These are phyloP conservation scores for Gymnoscopelus microlampas DNA, from an alignment of 2,797 vertebrate genomes.

Conservation along the genomic window DNA sequence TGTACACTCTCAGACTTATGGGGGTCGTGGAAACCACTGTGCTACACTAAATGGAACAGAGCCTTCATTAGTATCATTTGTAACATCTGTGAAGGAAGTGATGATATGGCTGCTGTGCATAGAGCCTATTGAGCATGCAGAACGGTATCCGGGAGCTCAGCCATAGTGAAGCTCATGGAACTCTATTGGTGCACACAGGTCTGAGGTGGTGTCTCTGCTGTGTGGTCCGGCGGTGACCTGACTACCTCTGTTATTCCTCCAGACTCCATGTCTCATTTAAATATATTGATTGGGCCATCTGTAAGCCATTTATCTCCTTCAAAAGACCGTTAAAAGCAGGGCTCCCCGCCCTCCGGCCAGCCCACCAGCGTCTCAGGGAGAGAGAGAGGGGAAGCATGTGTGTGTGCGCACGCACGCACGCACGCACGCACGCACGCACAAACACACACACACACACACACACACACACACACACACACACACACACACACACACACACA, in stretches of 20 bases:
- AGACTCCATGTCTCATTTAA: slow-evolving; percentile 82
- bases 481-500: neutral
- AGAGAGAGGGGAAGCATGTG: neutral
- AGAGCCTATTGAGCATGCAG: too few species aligned
- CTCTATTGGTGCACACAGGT: slow-evolving; percentile 17
- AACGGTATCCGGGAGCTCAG: neutral
- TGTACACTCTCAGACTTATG: too few species aligned
- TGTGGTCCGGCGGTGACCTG: slow-evolving; percentile 48
- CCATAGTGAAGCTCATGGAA: slow-evolving; percentile 1
- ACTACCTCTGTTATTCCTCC: slow-evolving; percentile 10
- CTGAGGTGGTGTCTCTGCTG: slow-evolving; percentile 39
- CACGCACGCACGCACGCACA: neutral
- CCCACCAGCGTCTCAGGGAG: slow-evolving; percentile 73
- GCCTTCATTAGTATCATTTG: too few species aligned
- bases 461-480: slow-evolving; percentile 37
- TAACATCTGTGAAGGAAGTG: too few species aligned
- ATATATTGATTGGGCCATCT: slow-evolving; percentile 88
- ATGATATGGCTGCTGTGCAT: too few species aligned
- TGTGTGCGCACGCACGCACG: neutral
- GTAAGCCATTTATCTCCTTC: slow-evolving; percentile 87
- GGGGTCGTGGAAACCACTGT: too few species aligned
- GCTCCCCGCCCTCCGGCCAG: slow-evolving; percentile 71
- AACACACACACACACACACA: slow-evolving; percentile 35
- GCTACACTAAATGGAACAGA: too few species aligned
- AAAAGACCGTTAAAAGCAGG: slow-evolving; percentile 82